A percentile compares a stretch with the other conserved stretches of the same genome.
phyloP scores from a whole-genome alignment of 2,888 invertebrate species.

The Eilema griseolum region DNA sequence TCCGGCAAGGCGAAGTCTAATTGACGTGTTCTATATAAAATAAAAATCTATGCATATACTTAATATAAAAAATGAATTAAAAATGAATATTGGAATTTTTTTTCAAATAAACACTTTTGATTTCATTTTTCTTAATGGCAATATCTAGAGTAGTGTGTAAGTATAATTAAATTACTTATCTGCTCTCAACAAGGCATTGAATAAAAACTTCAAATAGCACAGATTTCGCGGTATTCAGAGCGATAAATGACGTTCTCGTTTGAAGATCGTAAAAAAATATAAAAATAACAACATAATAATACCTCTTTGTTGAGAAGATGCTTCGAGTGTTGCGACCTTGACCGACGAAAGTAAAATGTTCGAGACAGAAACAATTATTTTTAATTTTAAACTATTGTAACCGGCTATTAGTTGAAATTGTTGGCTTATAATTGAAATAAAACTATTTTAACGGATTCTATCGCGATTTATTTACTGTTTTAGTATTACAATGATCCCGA shows the following conservation, averaged over 20 bases:
- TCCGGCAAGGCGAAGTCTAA: too few species aligned
- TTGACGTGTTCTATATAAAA: too few species aligned
- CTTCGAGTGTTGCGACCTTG: constrained; percentile 25
- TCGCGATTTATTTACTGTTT: background rate
- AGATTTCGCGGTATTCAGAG: constrained; percentile 28
- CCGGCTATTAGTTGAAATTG: background rate
- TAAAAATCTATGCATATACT: too few species aligned
- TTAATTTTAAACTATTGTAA: background rate
- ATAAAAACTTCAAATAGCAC: constrained; percentile 16
- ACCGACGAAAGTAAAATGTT: constrained; percentile 27
- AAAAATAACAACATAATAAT: constrained; percentile 26
- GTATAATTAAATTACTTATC: background rate
- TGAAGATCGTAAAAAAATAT: constrained; percentile 13
- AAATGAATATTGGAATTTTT: too few species aligned
- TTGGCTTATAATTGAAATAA: background rate
- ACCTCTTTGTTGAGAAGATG: constrained; percentile 23
- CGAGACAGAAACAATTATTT: background rate
- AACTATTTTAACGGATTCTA: constrained; percentile 1
- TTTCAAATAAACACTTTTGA: background rate
- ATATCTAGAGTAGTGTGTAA: background rate
- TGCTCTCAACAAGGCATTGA: background rate
- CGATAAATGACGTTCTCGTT: constrained; percentile 23
- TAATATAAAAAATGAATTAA: too few species aligned
- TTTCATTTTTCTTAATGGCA: background rate
- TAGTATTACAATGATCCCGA: background rate